Conservation (phyloP, 2,113 vertebrate genomes). For the Clupea harengus region DNA sequence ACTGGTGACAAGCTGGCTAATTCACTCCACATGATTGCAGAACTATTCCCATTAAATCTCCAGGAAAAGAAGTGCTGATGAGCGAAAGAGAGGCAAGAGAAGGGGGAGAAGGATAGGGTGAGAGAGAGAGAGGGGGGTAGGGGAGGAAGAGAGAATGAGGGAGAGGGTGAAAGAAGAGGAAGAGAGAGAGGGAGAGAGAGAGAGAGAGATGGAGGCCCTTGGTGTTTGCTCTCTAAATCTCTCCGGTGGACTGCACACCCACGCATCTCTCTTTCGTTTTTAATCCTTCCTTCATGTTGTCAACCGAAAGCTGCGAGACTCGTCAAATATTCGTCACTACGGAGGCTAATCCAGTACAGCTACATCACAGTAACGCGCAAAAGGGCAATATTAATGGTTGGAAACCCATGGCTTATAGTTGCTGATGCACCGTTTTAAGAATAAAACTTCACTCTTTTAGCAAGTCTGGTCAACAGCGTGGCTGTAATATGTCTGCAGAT, state of each 20-base stretch:
- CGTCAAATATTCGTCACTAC: background rate
- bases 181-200: background rate
- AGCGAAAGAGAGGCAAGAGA: slow-evolving; percentile 19
- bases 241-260: background rate
- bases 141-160: background rate
- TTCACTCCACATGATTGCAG: slow-evolving; percentile 49
- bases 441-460: too few species aligned
- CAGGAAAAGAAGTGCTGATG: slow-evolving; percentile 39
- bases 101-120: background rate
- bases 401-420: background rate
- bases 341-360: background rate
- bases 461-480: too few species aligned
- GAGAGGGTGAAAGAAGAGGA: background rate
- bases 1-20: slow-evolving; percentile 53
- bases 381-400: background rate
- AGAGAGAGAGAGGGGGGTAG: background rate
- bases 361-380: background rate
- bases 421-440: background rate
- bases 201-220: slow-evolving; percentile 1
- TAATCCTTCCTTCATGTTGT: background rate
- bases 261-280: background rate
- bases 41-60: slow-evolving; percentile 52
- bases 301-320: background rate
- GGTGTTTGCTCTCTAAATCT: background rate
- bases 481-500: background rate